These are phyloP conservation scores for Cheilosia vulpina DNA, from an alignment of 2,888 invertebrate species.

Conservation along the genomic window DNA sequence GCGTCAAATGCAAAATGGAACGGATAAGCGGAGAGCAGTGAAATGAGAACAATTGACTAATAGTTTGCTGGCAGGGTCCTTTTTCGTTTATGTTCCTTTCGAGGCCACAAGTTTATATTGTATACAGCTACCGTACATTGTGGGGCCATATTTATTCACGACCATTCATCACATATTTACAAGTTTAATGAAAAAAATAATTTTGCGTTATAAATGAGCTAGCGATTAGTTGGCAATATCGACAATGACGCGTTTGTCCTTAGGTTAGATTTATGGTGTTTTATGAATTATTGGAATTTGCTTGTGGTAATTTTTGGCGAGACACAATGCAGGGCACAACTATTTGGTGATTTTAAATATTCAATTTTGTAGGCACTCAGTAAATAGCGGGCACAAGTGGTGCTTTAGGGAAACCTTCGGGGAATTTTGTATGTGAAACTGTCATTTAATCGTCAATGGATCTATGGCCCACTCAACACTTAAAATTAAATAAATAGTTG, in stretches of 20 bases:
- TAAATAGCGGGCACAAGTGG: too few species aligned
- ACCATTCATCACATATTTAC: slow-evolving; percentile 51
- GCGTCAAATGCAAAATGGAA: neutral
- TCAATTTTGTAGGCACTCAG: too few species aligned
- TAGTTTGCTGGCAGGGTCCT: slow-evolving; percentile 37
- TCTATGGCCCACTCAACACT: too few species aligned
- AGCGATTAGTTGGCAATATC: slow-evolving; percentile 47
- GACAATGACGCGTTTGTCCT: slow-evolving; percentile 28
- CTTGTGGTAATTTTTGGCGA: too few species aligned
- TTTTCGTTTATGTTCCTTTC: slow-evolving; percentile 9
- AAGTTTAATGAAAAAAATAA: slow-evolving; percentile 49
- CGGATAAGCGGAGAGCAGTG: neutral
- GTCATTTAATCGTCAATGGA: too few species aligned
- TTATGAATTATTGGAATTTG: too few species aligned
- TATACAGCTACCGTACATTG: neutral
- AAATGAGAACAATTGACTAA: slow-evolving; percentile 53
- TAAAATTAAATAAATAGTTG: too few species aligned
- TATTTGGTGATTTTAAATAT: too few species aligned
- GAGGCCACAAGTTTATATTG: neutral
- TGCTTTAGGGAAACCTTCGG: too few species aligned
- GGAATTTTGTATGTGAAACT: too few species aligned
- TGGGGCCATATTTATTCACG: slow-evolving; percentile 25
- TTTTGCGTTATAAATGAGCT: slow-evolving; percentile 49
- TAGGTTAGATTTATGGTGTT: neutral
- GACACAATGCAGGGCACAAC: too few species aligned